Base-by-base conservation (phyloP, 2,113 vertebrate species). In the Sylvietta virens region DNA sequence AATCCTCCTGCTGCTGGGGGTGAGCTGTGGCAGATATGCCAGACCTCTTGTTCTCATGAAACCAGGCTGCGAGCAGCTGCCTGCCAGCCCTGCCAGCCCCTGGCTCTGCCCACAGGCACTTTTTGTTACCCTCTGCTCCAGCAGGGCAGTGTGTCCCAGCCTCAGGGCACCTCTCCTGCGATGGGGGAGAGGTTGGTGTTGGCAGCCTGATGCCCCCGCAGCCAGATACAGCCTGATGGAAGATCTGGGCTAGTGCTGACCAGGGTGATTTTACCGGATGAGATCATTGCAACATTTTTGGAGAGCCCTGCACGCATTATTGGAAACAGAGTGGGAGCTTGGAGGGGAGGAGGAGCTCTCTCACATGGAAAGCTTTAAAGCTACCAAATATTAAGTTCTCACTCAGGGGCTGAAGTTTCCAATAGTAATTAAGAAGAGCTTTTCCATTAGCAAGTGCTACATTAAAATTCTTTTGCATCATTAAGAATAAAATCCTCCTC, bases 381-480 rank as follows among this genome's bases (percentile, higher is more conserved):
- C 58, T 44, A 57, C 62, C 47, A 86, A 56, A 51, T 23, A 60
- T 10, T 48, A 93, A 92, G 58, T 3, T 5, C 15, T 20, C 18
- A 24, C 40, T 79, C 62, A 39, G 57, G 62, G 51, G 12, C 51
- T 93, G 65, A 94, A 92, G 39, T 70, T 85, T 81, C 51, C 37
- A 39, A 15, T 3, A 4, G 40, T 81, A 88, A 87, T 76, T 81
- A 74, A 82, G 39, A 70, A 53, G 57, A 65, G 18, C 18, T 76
- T 76, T 94, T 76, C 67, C 71, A 69, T 69, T 66, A 79, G 26
- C 4, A 4, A 94, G 30, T 50, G 53, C 44, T 51, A 50, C 33
- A 56, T 78, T 83, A 74, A 93, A 87, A 37, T 86, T 69, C 56
- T 90, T 95, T 57, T 78, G 27, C 56, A 37, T 88, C 51, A 57